Evolutionary conservation across 2,888 invertebrate genomes (phyloP), one percentile per base, ranked within the genome.

Genomic region (Pterostichus niger): DNA sequence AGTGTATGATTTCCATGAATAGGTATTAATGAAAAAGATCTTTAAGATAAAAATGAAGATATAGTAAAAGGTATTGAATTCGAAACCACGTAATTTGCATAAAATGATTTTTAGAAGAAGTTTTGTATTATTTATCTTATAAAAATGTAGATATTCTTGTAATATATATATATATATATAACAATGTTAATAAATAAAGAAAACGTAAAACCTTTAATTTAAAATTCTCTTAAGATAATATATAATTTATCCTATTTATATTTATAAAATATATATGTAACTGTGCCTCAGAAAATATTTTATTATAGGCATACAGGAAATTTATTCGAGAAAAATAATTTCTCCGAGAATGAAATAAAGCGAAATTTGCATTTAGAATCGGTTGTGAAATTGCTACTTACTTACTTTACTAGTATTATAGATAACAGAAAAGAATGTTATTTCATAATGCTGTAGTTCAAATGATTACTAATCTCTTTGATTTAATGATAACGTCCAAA

Each of bases 251-350:
- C 49, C 49, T 49, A 2, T n/a, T n/a, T n/a, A n/a, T n/a, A n/a
- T n/a, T n/a, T n/a, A n/a, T n/a, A n/a, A n/a, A n/a, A n/a, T n/a
- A n/a, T n/a, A n/a, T 49, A n/a, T 2, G 4, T 11, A 11, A 49
- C 49, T 40, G 40, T 40, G 40, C 3, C 5, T 75, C 15, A 13
- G 75, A 24, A 46, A 75, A 75, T 75, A 75, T 75, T 75, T 75
- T 75, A 75, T 49, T 75, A 61, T 24, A 61, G 24, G 61, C 61
- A 61, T 61, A n/a, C n/a, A n/a, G n/a, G n/a, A n/a, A 75, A 75
- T 75, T 75, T 75, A 75, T 75, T 17, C 52, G 49, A 33, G 75
- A 75, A 49, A 75, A 75, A 49, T 46, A 49, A 49, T 15, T 75
- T 75, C 46, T 15, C 10, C 75, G 33, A 3, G 75, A 52, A 49